Evolutionary conservation across 2,888 invertebrate genomes (phyloP).

Genomic region (Tipula helvola): DNA sequence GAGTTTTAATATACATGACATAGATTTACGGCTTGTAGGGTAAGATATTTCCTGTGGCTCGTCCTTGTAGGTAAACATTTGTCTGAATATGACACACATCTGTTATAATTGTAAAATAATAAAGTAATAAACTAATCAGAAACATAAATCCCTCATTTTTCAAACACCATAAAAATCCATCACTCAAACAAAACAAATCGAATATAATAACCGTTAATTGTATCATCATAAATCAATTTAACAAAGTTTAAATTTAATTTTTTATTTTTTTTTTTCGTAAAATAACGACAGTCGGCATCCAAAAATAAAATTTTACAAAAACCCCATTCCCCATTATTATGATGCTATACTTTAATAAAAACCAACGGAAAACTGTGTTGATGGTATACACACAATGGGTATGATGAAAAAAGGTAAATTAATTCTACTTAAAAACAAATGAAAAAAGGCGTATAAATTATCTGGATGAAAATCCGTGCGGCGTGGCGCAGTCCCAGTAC

Average conservation of each 20-base stretch:
- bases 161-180: neutral
- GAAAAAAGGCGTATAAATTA: neutral
- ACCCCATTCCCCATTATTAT: neutral
- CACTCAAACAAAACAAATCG: neutral
- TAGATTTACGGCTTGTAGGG: too few relatives aligned
- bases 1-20: neutral
- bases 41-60: too few relatives aligned
- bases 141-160: too few relatives aligned
- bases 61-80: too few relatives aligned
- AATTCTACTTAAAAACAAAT: neutral
- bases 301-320: neutral
- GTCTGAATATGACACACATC: too few relatives aligned
- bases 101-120: too few relatives aligned
- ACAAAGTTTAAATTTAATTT: neutral
- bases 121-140: too few relatives aligned
- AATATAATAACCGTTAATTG: neutral
- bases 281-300: neutral
- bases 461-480: neutral
- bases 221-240: neutral
- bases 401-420: neutral
- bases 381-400: neutral
- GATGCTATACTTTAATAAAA: neutral
- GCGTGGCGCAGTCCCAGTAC: neutral
- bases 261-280: neutral
- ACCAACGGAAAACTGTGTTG: neutral